Percentiles rank a stretch among this genome's conserved stretches.
Evolutionary conservation across 2,888 invertebrate genomes (phyloP).

Genomic region (Calliopum simillimum): DNA sequence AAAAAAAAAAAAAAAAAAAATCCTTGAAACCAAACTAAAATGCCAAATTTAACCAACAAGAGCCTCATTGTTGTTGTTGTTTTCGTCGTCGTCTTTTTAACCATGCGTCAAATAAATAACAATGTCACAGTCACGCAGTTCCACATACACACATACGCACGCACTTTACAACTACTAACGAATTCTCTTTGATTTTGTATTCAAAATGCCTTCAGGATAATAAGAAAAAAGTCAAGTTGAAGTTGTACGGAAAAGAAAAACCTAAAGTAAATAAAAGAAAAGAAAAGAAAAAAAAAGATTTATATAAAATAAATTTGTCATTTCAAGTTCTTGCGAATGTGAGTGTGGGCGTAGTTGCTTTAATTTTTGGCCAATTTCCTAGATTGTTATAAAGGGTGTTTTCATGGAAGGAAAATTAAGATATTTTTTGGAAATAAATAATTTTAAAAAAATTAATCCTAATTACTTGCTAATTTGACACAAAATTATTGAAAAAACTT

Average conservation of each 20-base stretch:
- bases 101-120: conserved; percentile 18
- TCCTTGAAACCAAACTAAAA: too few relatives aligned
- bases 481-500: too few relatives aligned
- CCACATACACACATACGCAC: conserved; percentile 14
- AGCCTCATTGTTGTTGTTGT: not conserved
- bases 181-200: conserved; percentile 11
- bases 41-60: not conserved
- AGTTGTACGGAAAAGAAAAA: too few relatives aligned
- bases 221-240: not conserved
- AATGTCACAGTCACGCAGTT: not conserved
- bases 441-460: too few relatives aligned
- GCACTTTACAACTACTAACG: not conserved
- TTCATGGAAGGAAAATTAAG: too few relatives aligned
- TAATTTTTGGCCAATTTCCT: conserved; percentile 13
- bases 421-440: too few relatives aligned
- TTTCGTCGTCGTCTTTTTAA: too few relatives aligned
- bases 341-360: not conserved
- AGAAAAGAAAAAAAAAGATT: too few relatives aligned
- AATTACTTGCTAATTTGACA: too few relatives aligned
- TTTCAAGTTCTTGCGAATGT: not conserved
- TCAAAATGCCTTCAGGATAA: conserved; percentile 20
- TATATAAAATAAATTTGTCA: too few relatives aligned
- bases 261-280: too few relatives aligned
- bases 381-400: conserved; percentile 6
- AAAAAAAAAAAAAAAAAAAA: not conserved